Evolutionary conservation across 2,797 vertebrate species (phyloP).

Genomic region (Aselliscus stoliczkanus): DNA sequence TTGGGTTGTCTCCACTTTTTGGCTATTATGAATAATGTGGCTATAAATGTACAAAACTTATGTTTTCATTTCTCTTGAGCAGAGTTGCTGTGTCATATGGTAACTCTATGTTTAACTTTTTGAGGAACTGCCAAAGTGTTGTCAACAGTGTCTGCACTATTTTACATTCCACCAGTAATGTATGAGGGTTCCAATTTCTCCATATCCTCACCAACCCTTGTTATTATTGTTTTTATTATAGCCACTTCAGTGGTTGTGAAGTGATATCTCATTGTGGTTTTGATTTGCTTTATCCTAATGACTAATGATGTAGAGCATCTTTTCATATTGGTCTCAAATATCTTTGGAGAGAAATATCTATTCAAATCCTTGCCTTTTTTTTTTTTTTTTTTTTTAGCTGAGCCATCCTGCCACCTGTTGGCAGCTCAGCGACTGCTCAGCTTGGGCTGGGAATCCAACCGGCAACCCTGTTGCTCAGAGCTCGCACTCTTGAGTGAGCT

Average conservation of each 20-base stretch:
- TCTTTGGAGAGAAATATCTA: background rate
- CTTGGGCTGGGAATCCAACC: no score
- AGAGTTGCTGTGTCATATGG: background rate
- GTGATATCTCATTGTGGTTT: background rate
- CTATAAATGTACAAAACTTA: background rate
- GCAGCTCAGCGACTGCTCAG: no score
- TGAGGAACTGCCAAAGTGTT: background rate
- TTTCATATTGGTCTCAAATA: background rate
- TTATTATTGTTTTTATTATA: background rate
- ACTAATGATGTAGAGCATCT: background rate
- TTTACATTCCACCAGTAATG: background rate
- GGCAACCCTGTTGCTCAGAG: no score
- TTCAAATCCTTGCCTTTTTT: no score
- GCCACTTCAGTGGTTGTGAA: background rate
- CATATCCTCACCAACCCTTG: background rate
- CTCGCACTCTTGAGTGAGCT: no score
- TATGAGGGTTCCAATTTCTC: background rate
- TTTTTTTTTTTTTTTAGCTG: no score
- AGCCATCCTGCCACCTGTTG: no score
- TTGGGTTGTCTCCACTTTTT: background rate
- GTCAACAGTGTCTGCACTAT: background rate
- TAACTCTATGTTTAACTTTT: background rate
- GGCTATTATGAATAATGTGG: background rate
- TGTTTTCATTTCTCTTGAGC: conserved; percentile 20
- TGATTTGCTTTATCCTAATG: background rate